phyloP scores from a whole-genome alignment of 1,140 invertebrate species.

The Bombus superbus region DNA sequence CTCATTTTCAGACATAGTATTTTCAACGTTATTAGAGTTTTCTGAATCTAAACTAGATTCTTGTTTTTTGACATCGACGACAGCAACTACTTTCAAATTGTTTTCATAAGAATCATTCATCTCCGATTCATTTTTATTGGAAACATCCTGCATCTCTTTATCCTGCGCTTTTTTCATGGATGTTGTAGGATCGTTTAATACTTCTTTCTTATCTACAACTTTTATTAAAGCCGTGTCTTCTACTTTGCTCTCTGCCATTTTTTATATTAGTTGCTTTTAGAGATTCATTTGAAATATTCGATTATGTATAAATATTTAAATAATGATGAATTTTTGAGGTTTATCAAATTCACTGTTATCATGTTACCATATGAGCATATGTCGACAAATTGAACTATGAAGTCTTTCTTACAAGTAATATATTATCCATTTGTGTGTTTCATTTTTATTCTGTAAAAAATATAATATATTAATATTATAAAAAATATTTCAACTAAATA shows the following conservation, averaged over 20 bases:
- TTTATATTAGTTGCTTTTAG: conserved; percentile 25
- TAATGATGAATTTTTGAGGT: conserved; percentile 5
- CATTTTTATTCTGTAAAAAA: conserved; percentile 30
- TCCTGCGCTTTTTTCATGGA: conserved; percentile 2
- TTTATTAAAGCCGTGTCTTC: conserved; percentile 33
- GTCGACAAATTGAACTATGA: not conserved
- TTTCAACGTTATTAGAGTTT: not conserved
- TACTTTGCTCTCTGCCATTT: conserved; percentile 53
- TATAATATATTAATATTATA: not conserved
- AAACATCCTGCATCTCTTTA: not conserved
- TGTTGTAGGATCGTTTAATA: conserved; percentile 1
- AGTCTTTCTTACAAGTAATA: not conserved
- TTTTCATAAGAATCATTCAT: conserved; percentile 3
- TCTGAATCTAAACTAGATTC: not conserved
- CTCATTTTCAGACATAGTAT: not conserved
- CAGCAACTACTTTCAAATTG: not conserved
- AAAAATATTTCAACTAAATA: not conserved
- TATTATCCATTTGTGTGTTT: conserved; percentile 14
- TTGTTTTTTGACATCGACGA: not conserved
- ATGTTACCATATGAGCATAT: conserved; percentile 34
- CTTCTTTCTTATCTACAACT: not conserved
- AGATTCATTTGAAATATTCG: conserved; percentile 38
- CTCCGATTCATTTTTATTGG: not conserved
- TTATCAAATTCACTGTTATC: not conserved
- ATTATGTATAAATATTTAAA: conserved; percentile 27